Percentiles rank a stretch among this genome's conserved stretches.
Evolutionary conservation across 2,888 invertebrate species (phyloP).

Genomic region (Sycophila texana): DNA sequence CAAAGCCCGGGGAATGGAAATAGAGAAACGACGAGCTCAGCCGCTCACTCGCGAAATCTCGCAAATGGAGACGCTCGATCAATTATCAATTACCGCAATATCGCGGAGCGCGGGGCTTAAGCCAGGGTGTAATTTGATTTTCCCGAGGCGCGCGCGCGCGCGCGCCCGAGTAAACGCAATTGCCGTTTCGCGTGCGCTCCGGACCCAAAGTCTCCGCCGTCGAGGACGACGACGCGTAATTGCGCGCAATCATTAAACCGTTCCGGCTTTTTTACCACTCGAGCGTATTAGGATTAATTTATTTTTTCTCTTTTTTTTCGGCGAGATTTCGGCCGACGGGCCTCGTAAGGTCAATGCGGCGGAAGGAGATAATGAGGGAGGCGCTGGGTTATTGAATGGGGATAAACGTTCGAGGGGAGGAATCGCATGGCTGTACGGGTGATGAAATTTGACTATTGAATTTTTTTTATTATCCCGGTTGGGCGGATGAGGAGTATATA

Average conservation of each 20-base stretch:
- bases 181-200: not conserved
- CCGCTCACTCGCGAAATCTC: constrained; percentile 40
- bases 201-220: not conserved
- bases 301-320: too few relatives aligned
- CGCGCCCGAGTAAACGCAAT: not conserved
- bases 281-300: not conserved
- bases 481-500: too few relatives aligned
- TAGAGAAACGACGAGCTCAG: constrained; percentile 9
- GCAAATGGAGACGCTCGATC: constrained; percentile 59
- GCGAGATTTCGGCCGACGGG: not conserved
- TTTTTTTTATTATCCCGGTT: too few relatives aligned
- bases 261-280: constrained; percentile 42
- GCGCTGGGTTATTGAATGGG: not conserved
- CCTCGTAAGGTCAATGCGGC: constrained; percentile 16
- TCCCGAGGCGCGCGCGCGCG: constrained; percentile 49
- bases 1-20: not conserved
- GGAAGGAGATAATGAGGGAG: constrained; percentile 41
- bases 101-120: constrained; percentile 58
- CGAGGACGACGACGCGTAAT: constrained; percentile 2
- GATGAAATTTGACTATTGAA: too few relatives aligned
- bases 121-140: constrained; percentile 70
- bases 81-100: constrained; percentile 71
- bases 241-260: constrained; percentile 60
- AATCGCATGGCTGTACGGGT: too few relatives aligned
- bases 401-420: constrained; percentile 11